A percentile compares a stretch with the other conserved stretches of the same genome.
Evolutionary conservation across 1,140 invertebrate species (phyloP).

Genomic region (Pteromalus puparum): DNA sequence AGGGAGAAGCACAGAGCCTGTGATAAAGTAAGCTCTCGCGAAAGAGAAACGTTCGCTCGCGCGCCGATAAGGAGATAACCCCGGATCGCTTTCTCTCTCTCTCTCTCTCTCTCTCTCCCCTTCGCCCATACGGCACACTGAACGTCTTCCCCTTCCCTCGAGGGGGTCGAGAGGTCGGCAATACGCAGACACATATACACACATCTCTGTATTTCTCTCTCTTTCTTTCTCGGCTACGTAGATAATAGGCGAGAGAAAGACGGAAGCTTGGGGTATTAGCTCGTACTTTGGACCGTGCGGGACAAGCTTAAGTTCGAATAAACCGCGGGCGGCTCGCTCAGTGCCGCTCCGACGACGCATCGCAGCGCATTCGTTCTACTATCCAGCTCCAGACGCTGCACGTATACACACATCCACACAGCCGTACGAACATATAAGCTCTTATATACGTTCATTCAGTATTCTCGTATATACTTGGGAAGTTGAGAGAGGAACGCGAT

Average conservation of each 20-base stretch:
- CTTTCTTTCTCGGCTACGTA: slow-evolving; percentile 17
- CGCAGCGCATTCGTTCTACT: slow-evolving; percentile 55
- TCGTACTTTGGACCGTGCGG: slow-evolving; percentile 72
- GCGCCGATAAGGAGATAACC: slow-evolving; percentile 49
- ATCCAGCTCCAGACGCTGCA: background rate
- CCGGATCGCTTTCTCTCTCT: slow-evolving; percentile 23
- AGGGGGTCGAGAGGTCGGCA: slow-evolving; percentile 47
- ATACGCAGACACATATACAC: background rate
- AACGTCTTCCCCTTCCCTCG: background rate
- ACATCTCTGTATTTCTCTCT: background rate
- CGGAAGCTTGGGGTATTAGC: background rate
- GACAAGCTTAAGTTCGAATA: slow-evolving; percentile 66
- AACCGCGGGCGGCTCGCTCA: slow-evolving; percentile 65
- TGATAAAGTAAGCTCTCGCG: background rate
- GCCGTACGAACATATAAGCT: too few species aligned
- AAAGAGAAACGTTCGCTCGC: background rate
- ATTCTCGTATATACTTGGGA: background rate
- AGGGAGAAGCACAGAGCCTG: background rate
- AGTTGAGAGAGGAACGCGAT: background rate
- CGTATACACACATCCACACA: background rate
- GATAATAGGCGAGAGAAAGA: slow-evolving; percentile 30
- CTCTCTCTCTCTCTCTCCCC: slow-evolving; percentile 10
- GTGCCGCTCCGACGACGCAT: slow-evolving; percentile 65
- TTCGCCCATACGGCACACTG: background rate
- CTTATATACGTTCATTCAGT: background rate